Evolutionary conservation across 1,140 invertebrate genomes (phyloP).

Genomic region (Harlomillsia oculata): DNA sequence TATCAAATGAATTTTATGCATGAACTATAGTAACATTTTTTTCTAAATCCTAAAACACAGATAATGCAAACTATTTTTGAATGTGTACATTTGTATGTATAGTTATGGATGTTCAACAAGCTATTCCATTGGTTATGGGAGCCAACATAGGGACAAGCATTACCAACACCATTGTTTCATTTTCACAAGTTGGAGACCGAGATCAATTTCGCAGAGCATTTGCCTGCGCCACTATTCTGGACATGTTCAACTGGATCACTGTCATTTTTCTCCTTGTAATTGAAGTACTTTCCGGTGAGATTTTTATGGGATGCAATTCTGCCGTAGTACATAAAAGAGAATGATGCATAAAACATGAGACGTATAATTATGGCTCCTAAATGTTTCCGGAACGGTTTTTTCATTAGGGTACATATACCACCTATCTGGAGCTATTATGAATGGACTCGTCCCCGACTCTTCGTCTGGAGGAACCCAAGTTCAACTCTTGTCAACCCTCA

Average conservation of each 20-base stretch:
- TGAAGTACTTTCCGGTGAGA: slow-evolving; percentile 37
- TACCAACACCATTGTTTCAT: slow-evolving; percentile 48
- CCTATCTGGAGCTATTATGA: slow-evolving; percentile 39
- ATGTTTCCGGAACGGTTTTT: background rate
- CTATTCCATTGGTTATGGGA: slow-evolving; percentile 52
- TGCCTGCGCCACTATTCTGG: slow-evolving; percentile 50
- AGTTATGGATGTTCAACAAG: slow-evolving; percentile 46
- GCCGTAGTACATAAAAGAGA: background rate
- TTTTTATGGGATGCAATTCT: too few species aligned
- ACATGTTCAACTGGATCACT: slow-evolving; percentile 47
- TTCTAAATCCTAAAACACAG: too few species aligned
- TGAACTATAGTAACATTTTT: too few species aligned
- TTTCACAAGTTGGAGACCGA: slow-evolving; percentile 43
- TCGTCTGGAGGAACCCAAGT: slow-evolving; percentile 37
- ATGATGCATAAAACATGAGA: background rate
- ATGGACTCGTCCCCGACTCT: slow-evolving; percentile 35
- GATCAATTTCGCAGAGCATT: slow-evolving; percentile 48
- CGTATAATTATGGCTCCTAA: background rate
- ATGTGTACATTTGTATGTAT: slow-evolving; percentile 25
- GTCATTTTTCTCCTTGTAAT: slow-evolving; percentile 42
- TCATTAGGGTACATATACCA: slow-evolving; percentile 41
- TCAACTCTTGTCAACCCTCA: slow-evolving; percentile 44
- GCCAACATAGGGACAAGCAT: slow-evolving; percentile 54
- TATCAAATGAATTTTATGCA: too few species aligned
- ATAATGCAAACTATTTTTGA: too few species aligned